These are phyloP conservation scores for Cyaniris semiargus DNA, from an alignment of 2,888 invertebrate genomes.

Conservation along the genomic window DNA sequence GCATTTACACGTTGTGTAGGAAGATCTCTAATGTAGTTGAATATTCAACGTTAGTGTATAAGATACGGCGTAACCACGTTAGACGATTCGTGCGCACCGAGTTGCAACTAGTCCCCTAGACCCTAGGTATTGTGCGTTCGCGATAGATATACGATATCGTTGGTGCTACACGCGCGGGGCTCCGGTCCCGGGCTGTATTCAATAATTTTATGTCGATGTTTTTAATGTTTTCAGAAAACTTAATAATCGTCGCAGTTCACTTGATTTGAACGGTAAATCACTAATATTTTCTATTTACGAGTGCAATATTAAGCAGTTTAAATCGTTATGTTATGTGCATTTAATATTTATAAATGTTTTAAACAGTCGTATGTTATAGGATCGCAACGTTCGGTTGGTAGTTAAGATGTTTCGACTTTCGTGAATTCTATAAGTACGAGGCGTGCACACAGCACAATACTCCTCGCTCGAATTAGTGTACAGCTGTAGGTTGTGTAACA, in stretches of 20 bases:
- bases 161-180: conserved; percentile 7
- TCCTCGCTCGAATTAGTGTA: background rate
- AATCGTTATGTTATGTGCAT: background rate
- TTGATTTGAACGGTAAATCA: background rate
- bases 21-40: conserved; percentile 19
- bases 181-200: background rate
- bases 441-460: background rate
- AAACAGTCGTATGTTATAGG: background rate
- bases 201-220: background rate
- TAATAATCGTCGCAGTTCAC: background rate
- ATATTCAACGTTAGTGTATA: background rate
- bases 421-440: background rate
- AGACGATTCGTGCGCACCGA: background rate
- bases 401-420: background rate
- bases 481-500: background rate
- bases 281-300: background rate
- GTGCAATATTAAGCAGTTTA: background rate
- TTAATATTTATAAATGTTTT: background rate
- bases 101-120: background rate
- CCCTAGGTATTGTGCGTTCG: background rate
- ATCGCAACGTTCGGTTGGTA: background rate
- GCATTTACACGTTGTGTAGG: background rate
- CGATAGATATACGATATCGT: background rate
- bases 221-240: background rate
- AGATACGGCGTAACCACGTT: background rate